Base-by-base conservation (phyloP, 2,113 vertebrate genomes). In the Macquaria australasica region DNA sequence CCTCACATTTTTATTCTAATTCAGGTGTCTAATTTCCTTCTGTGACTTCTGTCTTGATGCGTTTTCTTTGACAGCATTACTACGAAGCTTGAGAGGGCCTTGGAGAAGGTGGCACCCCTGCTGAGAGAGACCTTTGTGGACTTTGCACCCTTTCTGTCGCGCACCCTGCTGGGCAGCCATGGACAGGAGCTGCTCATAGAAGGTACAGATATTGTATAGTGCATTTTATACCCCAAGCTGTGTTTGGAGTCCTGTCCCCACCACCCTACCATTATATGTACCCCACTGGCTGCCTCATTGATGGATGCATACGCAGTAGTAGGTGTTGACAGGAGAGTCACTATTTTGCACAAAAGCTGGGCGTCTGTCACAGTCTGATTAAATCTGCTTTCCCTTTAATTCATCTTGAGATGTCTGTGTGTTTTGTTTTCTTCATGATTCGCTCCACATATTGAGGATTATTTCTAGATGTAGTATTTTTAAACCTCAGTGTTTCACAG, bases 101-200 rank as follows among this genome's bases (percentile, higher is more conserved):
- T 99, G 92, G 98, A 99, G 95, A 99, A 99, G 93, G 98, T 99
- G 85, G 98, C 98, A 1, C 98, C 98, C 75, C 96, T 99, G 82
- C 95, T 99, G 88, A 95, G 98, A 88, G 98, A 99, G 96, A 99
- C 98, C 91, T 99, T 99, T 93, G 98, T 99, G 91, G 98, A 99
- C 94, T 99, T 99, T 96, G 98, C 98, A 10, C 98, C 98, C 77
- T 99, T 99, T 90, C 94, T 99, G 21, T 99, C 98, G 10, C 97
- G 98, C 72, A 99, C 98, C 4, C 92, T 99, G 86, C 93, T 99
- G 94, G 98, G 98, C 81, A 99, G 98, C 93, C 98, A 99, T 41
- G 98, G 98, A 87, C 98, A 99, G 93, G 98, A 99, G 88, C 93
- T 99, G 78, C 96, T 99, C 89, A 99, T 99, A 90, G 98, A 99